Evolutionary conservation across 1,140 invertebrate genomes (phyloP), one percentile per base, ranked within the genome.

Genomic region (Drosophila neocordata): DNA sequence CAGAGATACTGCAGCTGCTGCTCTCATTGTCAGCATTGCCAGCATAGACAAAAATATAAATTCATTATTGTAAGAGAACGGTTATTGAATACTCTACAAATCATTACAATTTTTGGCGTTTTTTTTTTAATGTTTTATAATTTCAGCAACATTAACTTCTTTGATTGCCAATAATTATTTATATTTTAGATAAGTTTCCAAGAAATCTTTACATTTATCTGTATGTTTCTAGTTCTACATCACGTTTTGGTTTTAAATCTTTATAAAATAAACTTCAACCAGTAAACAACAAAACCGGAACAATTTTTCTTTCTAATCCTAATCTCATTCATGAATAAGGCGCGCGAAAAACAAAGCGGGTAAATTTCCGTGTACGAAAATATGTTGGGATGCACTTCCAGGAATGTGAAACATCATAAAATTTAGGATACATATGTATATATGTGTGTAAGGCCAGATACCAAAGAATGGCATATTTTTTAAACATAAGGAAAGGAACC

Each of bases 251-350:
- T n/a, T 18, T 20, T 7, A 0, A 18, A 31, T 31, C 0, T 48
- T 73, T 61, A 62, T 73, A 73, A 13, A 15, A 9, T 18, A 67
- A 62, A 61, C 18, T 58, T 13, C n/a, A n/a, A n/a, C n/a, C n/a
- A n/a, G n/a, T n/a, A 31, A 65, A 62, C 11, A 1, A 7, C 38
- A 24, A 79, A 66, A 64, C 63, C 72, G 62, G 72, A 75, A 64
- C 51, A 22, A 51, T 62, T 67, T 68, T 35, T 56, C 67, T 61
- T 20, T 31, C 24, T 76, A 69, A 69, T 64, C 48, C 56, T 71
- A 68, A 77, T 85, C 82, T 69, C 77, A 85, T 81, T 84, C 69
- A 81, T 85, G 69, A 15, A 65, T 62, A 70, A 58, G 58, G 57
- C 37, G 11, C 9, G 20, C 13, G 65, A 48, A 75, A 67, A 61